Base-by-base conservation (phyloP, 2,797 vertebrate genomes). In the Arrhamphus sclerolepis region DNA sequence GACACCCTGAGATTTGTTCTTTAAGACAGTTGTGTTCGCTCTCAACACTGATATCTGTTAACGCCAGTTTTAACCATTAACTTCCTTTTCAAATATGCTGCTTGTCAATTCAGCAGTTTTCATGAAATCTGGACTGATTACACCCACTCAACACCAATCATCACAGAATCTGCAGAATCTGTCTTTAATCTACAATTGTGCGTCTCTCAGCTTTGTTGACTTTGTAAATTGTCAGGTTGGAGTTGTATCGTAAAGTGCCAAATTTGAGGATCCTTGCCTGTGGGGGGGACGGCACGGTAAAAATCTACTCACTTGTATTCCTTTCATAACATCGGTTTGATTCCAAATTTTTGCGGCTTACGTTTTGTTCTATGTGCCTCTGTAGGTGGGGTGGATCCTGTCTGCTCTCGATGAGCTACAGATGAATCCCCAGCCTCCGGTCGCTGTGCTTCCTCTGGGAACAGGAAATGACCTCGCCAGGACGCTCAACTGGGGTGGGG, bases 401-500 rank as follows among this genome's bases (percentile, higher is more conserved):
- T 99, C 97, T 11, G 93, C 96, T 61, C 90, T 99, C 0, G 97
- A 99, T 62, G 97, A 99, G 88, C 90, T 98, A 18, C 95, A 98
- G 49, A 91, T 99, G 90, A 96, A 90, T 78, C 97, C 97, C 18
- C 95, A 96, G 7, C 97, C 97, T 80, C 97, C 97, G 13, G 97
- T 99, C 4, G 97, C 96, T 46, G 96, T 99, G 65, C 96, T 99
- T 92, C 97, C 97, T 7, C 94, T 99, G 85, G 97, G 97, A 75
- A 98, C 97, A 69, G 97, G 97, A 89, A 99, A 99, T 62, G 97
- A 99, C 90, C 95, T 99, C 75, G 97, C 97, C 74, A 96, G 97
- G 70, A 99, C 97, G 41, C 96, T 99, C 86, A 99, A 98, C 93
- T 99, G 97, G 97, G 97, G 97, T 54, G 97, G 97, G 94, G 97